These are phyloP conservation scores for Ophion ellenae DNA, from an alignment of 2,888 invertebrate genomes.

Conservation along the genomic window DNA sequence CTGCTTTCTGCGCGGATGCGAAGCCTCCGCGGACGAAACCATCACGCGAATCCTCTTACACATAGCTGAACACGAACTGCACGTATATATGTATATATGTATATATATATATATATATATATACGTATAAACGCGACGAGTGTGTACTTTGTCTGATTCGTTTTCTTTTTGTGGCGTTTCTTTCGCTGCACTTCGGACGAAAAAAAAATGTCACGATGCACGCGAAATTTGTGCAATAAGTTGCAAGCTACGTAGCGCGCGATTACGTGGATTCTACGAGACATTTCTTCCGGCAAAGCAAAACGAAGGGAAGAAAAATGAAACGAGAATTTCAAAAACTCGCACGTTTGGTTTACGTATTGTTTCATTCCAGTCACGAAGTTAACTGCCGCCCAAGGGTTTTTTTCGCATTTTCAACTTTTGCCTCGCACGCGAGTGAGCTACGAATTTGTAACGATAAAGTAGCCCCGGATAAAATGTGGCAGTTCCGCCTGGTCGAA, in stretches of 20 bases:
- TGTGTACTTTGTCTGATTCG: constrained; percentile 14
- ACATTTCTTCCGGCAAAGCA: neutral
- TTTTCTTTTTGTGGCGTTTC: constrained; percentile 20
- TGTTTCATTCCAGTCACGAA: too few species aligned
- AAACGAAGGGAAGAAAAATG: too few species aligned
- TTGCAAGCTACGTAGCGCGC: neutral
- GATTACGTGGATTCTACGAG: neutral
- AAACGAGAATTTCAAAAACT: too few species aligned
- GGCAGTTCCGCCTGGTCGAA: too few species aligned
- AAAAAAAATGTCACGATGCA: constrained; percentile 16
- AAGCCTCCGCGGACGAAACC: constrained; percentile 50
- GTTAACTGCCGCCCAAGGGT: too few species aligned
- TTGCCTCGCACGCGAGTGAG: too few species aligned
- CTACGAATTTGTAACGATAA: too few species aligned
- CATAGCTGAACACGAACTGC: constrained; percentile 15
- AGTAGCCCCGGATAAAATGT: too few species aligned
- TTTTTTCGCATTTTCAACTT: too few species aligned
- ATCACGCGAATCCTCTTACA: constrained; percentile 59
- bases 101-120: neutral
- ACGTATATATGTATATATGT: neutral
- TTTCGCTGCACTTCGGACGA: neutral
- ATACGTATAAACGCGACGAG: neutral
- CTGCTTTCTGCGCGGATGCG: constrained; percentile 28
- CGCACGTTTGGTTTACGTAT: too few species aligned
- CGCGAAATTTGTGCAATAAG: constrained; percentile 7